Evolutionary conservation across 1,140 invertebrate species (phyloP).

Genomic region (Achatina immaculata): DNA sequence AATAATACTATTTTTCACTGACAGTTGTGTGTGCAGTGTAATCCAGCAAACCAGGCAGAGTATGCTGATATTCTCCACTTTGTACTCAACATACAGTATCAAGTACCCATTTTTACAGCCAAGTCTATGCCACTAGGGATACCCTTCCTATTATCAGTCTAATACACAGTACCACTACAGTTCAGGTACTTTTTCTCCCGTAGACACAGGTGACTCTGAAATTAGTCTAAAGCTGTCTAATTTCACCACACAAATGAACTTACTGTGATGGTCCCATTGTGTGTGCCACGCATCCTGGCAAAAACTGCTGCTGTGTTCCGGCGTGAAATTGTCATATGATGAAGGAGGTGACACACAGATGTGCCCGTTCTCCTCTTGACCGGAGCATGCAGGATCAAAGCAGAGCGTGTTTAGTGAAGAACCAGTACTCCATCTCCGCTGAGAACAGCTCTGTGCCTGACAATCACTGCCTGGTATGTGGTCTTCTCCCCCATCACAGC

Average conservation of each 20-base stretch:
- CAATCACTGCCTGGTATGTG: not conserved
- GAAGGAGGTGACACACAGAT: conserved; percentile 40
- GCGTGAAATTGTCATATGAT: conserved; percentile 6
- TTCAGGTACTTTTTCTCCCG: too few relatives aligned
- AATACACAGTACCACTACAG: too few relatives aligned
- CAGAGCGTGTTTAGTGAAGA: conserved; percentile 39
- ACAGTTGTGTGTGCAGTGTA: too few relatives aligned
- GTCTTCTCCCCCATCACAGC: not conserved
- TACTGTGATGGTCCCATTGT: conserved; percentile 8
- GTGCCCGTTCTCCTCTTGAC: conserved; percentile 56
- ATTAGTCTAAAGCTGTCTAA: too few relatives aligned
- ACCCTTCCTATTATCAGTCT: too few relatives aligned
- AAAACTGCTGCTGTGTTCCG: conserved; percentile 3
- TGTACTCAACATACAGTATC: too few relatives aligned
- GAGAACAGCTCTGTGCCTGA: not conserved
- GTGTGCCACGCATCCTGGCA: conserved; percentile 3
- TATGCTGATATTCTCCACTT: too few relatives aligned
- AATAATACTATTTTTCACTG: too few relatives aligned
- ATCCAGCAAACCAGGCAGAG: too few relatives aligned
- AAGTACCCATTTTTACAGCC: too few relatives aligned
- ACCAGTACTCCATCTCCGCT: conserved; percentile 39
- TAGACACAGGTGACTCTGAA: too few relatives aligned
- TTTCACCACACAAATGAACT: not conserved
- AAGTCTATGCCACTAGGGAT: too few relatives aligned
- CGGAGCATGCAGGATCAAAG: conserved; percentile 50